Base-by-base conservation (phyloP, 2,888 invertebrate genomes). In the Metellina segmentata region DNA sequence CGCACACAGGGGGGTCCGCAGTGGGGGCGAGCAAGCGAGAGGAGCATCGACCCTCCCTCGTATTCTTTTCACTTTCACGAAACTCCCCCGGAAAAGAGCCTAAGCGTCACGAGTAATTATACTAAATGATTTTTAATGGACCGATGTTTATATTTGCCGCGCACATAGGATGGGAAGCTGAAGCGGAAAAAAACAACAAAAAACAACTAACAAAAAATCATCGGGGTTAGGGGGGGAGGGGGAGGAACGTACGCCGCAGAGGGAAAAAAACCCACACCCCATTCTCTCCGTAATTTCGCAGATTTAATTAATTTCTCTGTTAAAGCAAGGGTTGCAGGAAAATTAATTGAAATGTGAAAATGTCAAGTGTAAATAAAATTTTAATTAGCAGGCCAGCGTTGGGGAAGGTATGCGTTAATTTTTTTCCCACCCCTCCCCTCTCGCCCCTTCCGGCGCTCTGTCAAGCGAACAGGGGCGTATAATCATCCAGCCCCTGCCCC, bases 351-450 rank as follows among this genome's bases (percentile, higher is more conserved):
- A 89, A 92, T 89, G 92, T 92, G 92, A 92, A 92, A 92, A 92
- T 89, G 92, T 92, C 92, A 92, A 89, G 92, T 92, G 92, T 92
- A 92, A 92, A 92, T 92, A 92, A 92, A 92, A 92, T 92, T 92
- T 92, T 92, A 92, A 92, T 92, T 92, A 92, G 91, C 89, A 61
- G 89, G 71, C 83, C 85, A 85, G 85, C 88, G 74, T 52, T 81
- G 81, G 81, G 77, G 85, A 89, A 92, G 92, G 89, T 92, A 92
- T 86, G 81, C 91, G 89, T 92, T 85, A 81, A 85, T 89, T 92
- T 92, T 91, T 91, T 91, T 78, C 48, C 49, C 78, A 51, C 78
- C 83, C 87, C 53, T 87, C 79, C 52, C 52, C 70, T 75, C 75
- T 51, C 78, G 20, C 78, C 71, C 20, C 77, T 77, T 81, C 86